Evolutionary conservation across 2,888 invertebrate genomes (phyloP), one percentile per base, ranked within the genome.

Genomic region (Dolomedes plantarius): DNA sequence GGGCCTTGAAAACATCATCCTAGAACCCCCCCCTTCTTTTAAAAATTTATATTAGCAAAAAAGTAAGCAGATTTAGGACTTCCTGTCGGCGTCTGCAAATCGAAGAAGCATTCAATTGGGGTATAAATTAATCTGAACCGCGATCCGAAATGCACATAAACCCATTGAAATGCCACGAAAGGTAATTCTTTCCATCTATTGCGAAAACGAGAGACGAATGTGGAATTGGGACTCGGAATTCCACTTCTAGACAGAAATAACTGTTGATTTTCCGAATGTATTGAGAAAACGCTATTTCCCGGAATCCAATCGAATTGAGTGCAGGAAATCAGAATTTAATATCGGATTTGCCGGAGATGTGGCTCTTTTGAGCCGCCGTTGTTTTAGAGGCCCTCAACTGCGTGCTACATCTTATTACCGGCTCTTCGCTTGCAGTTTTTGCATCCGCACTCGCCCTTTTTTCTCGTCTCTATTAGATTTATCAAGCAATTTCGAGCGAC

Each of bases 401-500:
- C 23, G 23, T 23, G 11, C 56, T 56, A 56, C 23, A 56, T 23
- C 56, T 56, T 56, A 23, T 56, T 56, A 56, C 56, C 11, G 56
- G 41, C 9, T 5, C 56, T 56, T 56, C 56, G 23, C 56, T 56
- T n/a, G 13, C 64, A 65, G 74, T 75, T 65, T 75, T 65, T 23
- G 3, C 41, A 46, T 56, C 16, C 23, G 1, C 56, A 5, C 64
- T 6, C 39, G n/a, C 56, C n/a, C 31, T 56, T 19, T 71, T 78
- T 46, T 27, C 31, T 72, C 39, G 19, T 19, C 23, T 19, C 39
- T 64, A 79, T 79, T 79, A 39, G 65, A 79, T 79, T 79, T 79
- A 79, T 79, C 79, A 79, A 79, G 64, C 79, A 79, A 79, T 71
- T 79, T 72, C 79, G 32, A 50, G 69, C 62, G 77, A 77, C 77